Conservation (phyloP, 2,888 invertebrate species). For the Eristalis tenax region DNA sequence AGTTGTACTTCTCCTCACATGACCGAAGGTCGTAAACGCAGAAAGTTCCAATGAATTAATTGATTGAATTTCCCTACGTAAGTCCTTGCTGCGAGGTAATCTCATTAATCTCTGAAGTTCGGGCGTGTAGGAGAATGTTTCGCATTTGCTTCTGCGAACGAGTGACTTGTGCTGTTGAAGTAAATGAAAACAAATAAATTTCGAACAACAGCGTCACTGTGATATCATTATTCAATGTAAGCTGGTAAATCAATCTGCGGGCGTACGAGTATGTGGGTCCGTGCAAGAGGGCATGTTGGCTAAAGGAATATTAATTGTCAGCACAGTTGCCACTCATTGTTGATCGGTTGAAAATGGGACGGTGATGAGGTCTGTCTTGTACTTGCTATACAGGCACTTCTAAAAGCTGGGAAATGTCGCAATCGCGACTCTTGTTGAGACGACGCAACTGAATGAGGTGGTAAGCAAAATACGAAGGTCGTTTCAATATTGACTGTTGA, state of each 20-base stretch:
- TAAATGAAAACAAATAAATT: slow-evolving; percentile 3
- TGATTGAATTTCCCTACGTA: slow-evolving; percentile 23
- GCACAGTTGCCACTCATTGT: too few species aligned
- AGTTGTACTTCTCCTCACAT: background rate
- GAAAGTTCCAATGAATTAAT: slow-evolving; percentile 27
- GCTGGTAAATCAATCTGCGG: background rate
- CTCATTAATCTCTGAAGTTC: slow-evolving; percentile 21
- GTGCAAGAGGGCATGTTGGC: too few species aligned
- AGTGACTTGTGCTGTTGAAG: background rate
- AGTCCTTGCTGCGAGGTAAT: slow-evolving; percentile 1
- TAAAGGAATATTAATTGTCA: too few species aligned
- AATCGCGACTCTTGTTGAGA: too few species aligned
- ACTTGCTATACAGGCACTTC: too few species aligned
- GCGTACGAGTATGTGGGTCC: background rate
- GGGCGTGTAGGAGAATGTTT: background rate
- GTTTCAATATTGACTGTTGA: too few species aligned
- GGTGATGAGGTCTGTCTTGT: too few species aligned
- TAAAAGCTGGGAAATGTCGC: too few species aligned
- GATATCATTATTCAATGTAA: background rate
- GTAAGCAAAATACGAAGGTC: too few species aligned
- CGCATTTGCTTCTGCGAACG: background rate
- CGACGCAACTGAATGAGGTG: too few species aligned
- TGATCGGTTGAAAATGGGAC: too few species aligned
- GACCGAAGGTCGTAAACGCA: slow-evolving; percentile 3
- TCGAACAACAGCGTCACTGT: background rate